Percentiles rank a stretch among this genome's conserved stretches.
These are phyloP conservation scores for Drosophila albomicans DNA, from an alignment of 1,140 invertebrate species.

Conservation along the genomic window DNA sequence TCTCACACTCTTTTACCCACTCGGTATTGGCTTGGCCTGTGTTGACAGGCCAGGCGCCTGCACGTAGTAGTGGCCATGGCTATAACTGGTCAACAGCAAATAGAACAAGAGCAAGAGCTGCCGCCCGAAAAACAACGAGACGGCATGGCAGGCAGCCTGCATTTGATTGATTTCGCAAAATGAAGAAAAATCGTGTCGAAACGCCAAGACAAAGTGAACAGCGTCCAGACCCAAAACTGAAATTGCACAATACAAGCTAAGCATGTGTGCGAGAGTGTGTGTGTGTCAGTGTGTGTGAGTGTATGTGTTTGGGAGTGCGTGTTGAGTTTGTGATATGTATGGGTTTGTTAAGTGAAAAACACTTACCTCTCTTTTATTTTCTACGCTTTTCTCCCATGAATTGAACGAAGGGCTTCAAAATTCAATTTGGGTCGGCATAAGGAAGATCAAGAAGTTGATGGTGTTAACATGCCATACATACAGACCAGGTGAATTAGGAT, in stretches of 20 bases:
- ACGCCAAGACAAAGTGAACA: conserved; percentile 78
- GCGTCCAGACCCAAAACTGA: conserved; percentile 61
- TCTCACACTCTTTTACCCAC: not conserved
- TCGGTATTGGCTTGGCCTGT: conserved; percentile 14
- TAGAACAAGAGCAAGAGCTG: conserved; percentile 5
- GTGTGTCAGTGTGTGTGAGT: not conserved
- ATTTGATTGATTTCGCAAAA: conserved; percentile 81
- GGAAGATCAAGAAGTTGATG: conserved; percentile 32
- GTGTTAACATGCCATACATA: not conserved
- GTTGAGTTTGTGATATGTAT: conserved; percentile 27
- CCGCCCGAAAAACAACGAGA: conserved; percentile 16
- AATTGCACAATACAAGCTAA: conserved; percentile 65
- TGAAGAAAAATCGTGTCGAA: conserved; percentile 83
- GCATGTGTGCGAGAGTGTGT: not conserved
- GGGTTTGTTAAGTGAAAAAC: conserved; percentile 54
- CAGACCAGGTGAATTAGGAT: conserved; percentile 13
- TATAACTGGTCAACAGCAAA: conserved; percentile 44
- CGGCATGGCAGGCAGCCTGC: conserved; percentile 51
- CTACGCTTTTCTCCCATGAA: conserved; percentile 37
- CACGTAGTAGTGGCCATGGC: conserved; percentile 36
- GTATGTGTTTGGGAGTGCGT: not conserved
- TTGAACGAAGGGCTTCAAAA: conserved; percentile 27
- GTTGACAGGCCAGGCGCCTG: conserved; percentile 46
- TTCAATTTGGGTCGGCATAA: conserved; percentile 35
- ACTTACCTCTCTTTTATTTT: conserved; percentile 65